Percentiles rank a stretch among this genome's conserved stretches.
Conservation (phyloP, 2,113 vertebrate species). For the Clinocottus analis region DNA sequence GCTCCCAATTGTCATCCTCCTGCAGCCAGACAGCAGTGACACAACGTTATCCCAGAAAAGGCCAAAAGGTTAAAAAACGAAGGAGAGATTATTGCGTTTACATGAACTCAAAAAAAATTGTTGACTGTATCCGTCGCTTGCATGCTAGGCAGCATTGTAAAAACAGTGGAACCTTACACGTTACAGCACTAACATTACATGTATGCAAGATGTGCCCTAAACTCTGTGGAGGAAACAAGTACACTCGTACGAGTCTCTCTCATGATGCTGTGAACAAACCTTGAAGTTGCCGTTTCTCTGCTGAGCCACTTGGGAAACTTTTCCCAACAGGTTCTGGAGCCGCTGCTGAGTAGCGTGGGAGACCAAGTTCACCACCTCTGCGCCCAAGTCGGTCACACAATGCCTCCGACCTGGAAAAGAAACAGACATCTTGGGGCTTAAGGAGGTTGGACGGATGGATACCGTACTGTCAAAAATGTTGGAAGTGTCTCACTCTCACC, state of each 20-base stretch:
- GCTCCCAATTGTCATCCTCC: slow-evolving; percentile 93
- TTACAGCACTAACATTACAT: background rate
- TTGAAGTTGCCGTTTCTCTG: slow-evolving; percentile 94
- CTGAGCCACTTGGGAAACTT: slow-evolving; percentile 92
- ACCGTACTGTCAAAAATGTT: no score
- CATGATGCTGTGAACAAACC: slow-evolving; percentile 70
- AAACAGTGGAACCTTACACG: background rate
- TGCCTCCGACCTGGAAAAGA: slow-evolving; percentile 87
- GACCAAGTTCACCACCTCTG: slow-evolving; percentile 92
- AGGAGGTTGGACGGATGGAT: background rate
- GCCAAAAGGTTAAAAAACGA: background rate
- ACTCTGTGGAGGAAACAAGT: background rate
- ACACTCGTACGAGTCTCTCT: background rate
- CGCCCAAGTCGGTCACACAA: slow-evolving; percentile 92
- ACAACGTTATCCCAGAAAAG: background rate
- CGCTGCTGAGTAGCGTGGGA: slow-evolving; percentile 95
- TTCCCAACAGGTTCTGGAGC: slow-evolving; percentile 92
- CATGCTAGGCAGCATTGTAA: background rate
- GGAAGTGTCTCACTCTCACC: slow-evolving; percentile 84
- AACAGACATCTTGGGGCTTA: background rate
- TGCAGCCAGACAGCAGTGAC: slow-evolving; percentile 61
- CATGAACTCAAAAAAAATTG: background rate
- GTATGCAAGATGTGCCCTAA: background rate
- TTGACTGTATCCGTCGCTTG: background rate
- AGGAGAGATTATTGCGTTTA: background rate